These are phyloP conservation scores for Masnerella sp. DNA, from an alignment of 2,888 invertebrate species.

Conservation along the genomic window DNA sequence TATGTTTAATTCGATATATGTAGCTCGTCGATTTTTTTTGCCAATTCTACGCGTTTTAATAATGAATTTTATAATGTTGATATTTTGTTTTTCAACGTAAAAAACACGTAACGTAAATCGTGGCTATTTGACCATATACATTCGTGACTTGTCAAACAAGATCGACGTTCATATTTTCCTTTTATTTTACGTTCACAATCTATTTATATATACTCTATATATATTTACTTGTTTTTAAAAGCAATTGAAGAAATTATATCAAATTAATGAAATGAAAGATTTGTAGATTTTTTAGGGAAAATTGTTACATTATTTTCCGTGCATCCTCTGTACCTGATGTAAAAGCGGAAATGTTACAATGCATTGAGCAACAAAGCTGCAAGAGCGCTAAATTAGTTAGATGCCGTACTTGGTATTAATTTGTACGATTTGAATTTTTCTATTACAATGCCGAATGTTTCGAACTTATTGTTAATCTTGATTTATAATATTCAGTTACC, in stretches of 20 bases:
- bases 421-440: too few relatives aligned
- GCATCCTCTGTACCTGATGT: constrained; percentile 62
- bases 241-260: constrained; percentile 34
- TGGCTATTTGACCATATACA: constrained; percentile 3
- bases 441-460: too few relatives aligned
- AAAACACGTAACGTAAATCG: constrained; percentile 35
- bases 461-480: too few relatives aligned
- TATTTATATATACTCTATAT: constrained; percentile 52
- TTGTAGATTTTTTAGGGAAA: constrained; percentile 41
- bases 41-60: constrained; percentile 49
- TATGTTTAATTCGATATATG: constrained; percentile 49
- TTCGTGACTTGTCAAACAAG: constrained; percentile 41
- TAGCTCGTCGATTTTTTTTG: constrained; percentile 55
- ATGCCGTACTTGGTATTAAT: too few relatives aligned
- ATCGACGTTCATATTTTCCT: constrained; percentile 23
- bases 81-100: constrained; percentile 39
- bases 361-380: too few relatives aligned
- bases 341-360: constrained; percentile 52
- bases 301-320: constrained; percentile 59
- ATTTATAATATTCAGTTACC: too few relatives aligned
- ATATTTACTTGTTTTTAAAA: constrained; percentile 54
- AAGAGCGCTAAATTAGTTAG: constrained; percentile 11
- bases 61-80: constrained; percentile 51
- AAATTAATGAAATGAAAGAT: constrained; percentile 24
- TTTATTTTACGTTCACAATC: constrained; percentile 42